These are phyloP conservation scores for Helogale parvula DNA, from an alignment of 2,113 vertebrate genomes.

Conservation along the genomic window DNA sequence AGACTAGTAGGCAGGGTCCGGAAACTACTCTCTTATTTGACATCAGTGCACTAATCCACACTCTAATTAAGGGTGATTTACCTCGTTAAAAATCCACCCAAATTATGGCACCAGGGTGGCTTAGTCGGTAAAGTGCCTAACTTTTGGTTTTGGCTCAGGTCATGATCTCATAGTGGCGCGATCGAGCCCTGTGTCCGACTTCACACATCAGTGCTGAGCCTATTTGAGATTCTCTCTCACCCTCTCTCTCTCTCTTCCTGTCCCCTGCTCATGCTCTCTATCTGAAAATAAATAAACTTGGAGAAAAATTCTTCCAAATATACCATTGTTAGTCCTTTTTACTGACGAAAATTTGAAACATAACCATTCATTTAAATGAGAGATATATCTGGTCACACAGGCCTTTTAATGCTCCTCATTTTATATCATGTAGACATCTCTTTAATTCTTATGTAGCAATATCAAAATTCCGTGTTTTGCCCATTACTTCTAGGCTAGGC, in stretches of 20 bases:
- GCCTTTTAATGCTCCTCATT: not conserved
- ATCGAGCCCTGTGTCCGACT: no score
- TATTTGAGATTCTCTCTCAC: no score
- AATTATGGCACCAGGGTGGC: not conserved
- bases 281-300: no score
- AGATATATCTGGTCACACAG: not conserved
- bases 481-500: not conserved
- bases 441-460: not conserved
- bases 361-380: not conserved
- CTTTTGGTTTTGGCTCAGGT: no score
- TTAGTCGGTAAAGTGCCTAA: no score
- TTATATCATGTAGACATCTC: not conserved
- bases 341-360: not conserved
- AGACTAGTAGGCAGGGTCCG: not conserved
- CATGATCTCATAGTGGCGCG: no score
- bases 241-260: no score
- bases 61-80: not conserved
- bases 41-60: not conserved
- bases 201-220: no score
- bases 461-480: not conserved
- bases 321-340: not conserved
- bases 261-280: no score
- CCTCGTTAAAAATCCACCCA: not conserved
- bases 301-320: not conserved
- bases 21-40: not conserved